Conservation (phyloP, 2,113 vertebrate genomes). For the Bettongia penicillata region DNA sequence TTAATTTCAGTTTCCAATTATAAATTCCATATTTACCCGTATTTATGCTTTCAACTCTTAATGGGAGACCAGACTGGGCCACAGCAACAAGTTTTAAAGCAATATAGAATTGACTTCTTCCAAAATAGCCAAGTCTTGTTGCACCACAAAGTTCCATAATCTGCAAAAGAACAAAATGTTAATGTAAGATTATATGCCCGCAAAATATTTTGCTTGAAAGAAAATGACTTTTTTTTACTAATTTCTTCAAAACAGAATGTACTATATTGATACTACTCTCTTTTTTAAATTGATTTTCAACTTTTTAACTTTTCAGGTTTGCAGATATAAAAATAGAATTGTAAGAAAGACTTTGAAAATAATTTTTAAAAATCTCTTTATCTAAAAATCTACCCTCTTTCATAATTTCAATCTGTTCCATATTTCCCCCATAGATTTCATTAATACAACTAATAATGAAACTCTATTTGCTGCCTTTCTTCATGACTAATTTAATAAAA, state of each 20-base stretch:
- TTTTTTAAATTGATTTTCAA: background rate
- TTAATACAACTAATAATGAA: background rate
- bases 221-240: slow-evolving; percentile 19
- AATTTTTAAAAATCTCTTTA: background rate
- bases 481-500: background rate
- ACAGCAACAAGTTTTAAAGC: slow-evolving; percentile 98
- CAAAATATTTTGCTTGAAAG: slow-evolving; percentile 31
- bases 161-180: slow-evolving; percentile 81
- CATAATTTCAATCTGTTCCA: background rate
- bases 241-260: slow-evolving; percentile 9
- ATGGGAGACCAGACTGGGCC: slow-evolving; percentile 95
- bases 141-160: slow-evolving; percentile 98
- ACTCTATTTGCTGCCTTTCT: background rate
- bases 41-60: slow-evolving; percentile 97
- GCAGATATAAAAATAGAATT: slow-evolving; percentile 46
- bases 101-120: slow-evolving; percentile 99
- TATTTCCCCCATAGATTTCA: background rate
- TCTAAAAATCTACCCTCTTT: background rate
- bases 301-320: slow-evolving; percentile 47
- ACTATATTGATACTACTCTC: background rate
- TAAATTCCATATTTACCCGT: slow-evolving; percentile 86
- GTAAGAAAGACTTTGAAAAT: background rate
- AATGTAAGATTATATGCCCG: slow-evolving; percentile 21
- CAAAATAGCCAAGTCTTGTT: slow-evolving; percentile 97
- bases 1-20: slow-evolving; percentile 29